Base-by-base conservation (phyloP, 2,113 vertebrate genomes). In the Vulpes lagopus region DNA sequence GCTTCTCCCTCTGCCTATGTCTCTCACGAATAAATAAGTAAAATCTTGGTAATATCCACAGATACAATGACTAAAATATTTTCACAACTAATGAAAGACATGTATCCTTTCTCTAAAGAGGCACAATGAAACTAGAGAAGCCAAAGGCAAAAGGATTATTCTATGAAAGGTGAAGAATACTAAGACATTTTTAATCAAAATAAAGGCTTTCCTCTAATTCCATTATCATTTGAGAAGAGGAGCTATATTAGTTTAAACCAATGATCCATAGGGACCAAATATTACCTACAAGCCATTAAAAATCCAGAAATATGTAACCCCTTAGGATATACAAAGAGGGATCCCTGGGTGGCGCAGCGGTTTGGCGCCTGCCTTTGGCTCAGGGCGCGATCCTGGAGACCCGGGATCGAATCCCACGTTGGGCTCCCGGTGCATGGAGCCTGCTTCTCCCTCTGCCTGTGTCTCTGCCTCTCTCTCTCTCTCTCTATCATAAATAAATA, bases 71-170 rank as follows among this genome's bases (percentile, higher is more conserved):
- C 27, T 57, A 67, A 67, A 73, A 6, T 27, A 57, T 78, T 65
- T 91, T 91, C 17, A 89, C 22, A 80, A 96, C 11, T 60, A 62
- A 88, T 64, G 20, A 85, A 94, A 91, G 25, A 91, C 22, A 86
- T 20, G 11, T 64, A 87, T 94, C 35, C 20, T 62, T 88, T 95
- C 71, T 51, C n/a, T 87, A 89, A 91, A 88, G 53, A 32, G 35
- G 32, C 25, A 83, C 2, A 35, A 78, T 9, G 25, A 88, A 91
- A 88, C 38, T 51, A 11, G 6, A 88, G 67, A 91, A 91, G 17
- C 17, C n/a, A 67, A 81, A 93, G 1, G 25, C 55, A 91, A 65
- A 83, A 17, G 55, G 76, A 43, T 62, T 78, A 60, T 43, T 93
- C 91, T 62, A 15, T 43, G 8, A 43, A 87, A 85, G 71, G 11